Base-by-base conservation (phyloP, 2,888 invertebrate species). In the Globia sparganii region DNA sequence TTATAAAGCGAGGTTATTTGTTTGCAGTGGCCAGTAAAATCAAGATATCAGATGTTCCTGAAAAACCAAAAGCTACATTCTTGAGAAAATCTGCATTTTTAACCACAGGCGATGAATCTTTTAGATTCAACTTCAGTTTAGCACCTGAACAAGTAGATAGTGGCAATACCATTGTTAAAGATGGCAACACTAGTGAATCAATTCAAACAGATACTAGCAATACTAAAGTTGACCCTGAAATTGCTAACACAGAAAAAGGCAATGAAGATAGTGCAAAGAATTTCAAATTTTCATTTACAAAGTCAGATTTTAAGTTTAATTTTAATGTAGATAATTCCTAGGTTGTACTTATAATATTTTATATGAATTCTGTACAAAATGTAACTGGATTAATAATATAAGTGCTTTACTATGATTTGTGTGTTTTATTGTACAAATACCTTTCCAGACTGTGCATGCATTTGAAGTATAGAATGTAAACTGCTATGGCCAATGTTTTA, bases 301-400 rank as follows among this genome's bases (percentile, higher is more conserved):
- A 95, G 82, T 96, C 97, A 80, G 95, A 94, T 77, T 98, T 98
- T 94, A 97, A 97, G 91, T 98, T 98, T 95, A 97, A 98, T 94
- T 98, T 98, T 94, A 89, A 93, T 91, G 88, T 94, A 88, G 90
- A 93, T 89, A 89, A 92, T 86, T 87, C 87, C 68, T 93, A 91
- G 66, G 70, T 88, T 77, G 79, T 84, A 86, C 67, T 73, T 86
- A 84, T 75, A 78, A 76, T 73, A 69, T 72, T 75, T 74, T 62
- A 72, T 84, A 72, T 72, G 69, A 78, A 76, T 86, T 76, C 72
- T 78, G 86, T 84, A 86, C 78, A 83, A 83, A 83, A 77, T 74
- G 62, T 79, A 75, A 83, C 62, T 72, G 72, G 65, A 77, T 80
- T 74, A 79, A 78, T 72, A 85, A 81, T 77, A 86, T 81, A 88